phyloP scores from a whole-genome alignment of 2,888 invertebrate species.

The Protodeltote pygarga region DNA sequence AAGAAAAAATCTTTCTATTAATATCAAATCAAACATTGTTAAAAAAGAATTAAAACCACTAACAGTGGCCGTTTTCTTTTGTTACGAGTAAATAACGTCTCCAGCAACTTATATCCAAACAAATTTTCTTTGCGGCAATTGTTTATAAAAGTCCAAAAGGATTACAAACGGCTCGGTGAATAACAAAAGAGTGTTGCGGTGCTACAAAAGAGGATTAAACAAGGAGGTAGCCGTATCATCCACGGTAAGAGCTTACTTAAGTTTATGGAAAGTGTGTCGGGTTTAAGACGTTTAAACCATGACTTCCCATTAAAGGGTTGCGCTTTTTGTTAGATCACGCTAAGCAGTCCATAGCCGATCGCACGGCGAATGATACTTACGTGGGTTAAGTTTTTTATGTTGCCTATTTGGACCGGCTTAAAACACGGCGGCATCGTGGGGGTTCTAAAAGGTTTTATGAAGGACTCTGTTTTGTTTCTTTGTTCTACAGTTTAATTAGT shows the following conservation, averaged over 20 bases:
- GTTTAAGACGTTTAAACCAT: constrained; percentile 79
- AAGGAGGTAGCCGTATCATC: constrained; percentile 82
- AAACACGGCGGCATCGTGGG: constrained; percentile 73
- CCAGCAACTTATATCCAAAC: constrained; percentile 65
- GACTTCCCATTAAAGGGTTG: constrained; percentile 84
- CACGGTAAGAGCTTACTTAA: constrained; percentile 81
- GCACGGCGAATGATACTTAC: constrained; percentile 69
- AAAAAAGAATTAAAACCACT: constrained; percentile 40
- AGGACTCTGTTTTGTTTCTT: constrained; percentile 70
- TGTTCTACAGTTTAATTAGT: constrained; percentile 80
- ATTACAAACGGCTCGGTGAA: constrained; percentile 76
- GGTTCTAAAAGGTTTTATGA: constrained; percentile 78
- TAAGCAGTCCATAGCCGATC: constrained; percentile 73
- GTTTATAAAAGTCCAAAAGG: constrained; percentile 75
- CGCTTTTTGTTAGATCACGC: constrained; percentile 82
- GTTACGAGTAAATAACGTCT: constrained; percentile 69
- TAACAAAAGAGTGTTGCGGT: constrained; percentile 81
- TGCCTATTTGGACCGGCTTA: constrained; percentile 65
- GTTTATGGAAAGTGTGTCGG: constrained; percentile 82
- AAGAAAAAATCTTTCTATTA: constrained; percentile 38
- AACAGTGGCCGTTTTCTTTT: constrained; percentile 61
- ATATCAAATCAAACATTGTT: constrained; percentile 42
- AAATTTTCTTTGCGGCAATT: constrained; percentile 74
- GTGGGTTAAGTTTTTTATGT: constrained; percentile 69
- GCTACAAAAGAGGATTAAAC: constrained; percentile 80